A percentile compares a stretch with the other conserved stretches of the same genome.
Conservation (phyloP, 1,140 invertebrate genomes). For the Berghia stephanieae region DNA sequence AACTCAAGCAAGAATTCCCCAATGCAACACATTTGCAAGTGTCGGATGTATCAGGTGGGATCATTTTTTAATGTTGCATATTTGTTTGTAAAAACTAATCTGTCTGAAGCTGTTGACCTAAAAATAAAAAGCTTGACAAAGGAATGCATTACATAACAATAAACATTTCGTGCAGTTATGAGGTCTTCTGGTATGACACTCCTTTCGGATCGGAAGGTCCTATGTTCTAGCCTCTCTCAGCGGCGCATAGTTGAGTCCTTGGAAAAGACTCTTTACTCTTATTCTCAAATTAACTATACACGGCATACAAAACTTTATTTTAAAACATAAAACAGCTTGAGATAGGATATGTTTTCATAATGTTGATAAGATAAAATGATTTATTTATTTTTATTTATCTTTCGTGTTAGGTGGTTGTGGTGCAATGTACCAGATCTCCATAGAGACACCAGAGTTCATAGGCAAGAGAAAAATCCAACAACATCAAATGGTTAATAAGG, state of each 20-base stretch:
- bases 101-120: too few species aligned
- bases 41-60: slow-evolving; percentile 78
- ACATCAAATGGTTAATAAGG: slow-evolving; percentile 81
- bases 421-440: slow-evolving; percentile 85
- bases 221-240: too few species aligned
- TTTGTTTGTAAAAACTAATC: too few species aligned
- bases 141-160: not conserved
- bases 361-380: not conserved
- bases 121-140: too few species aligned
- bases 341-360: not conserved
- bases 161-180: not conserved
- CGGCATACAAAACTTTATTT: not conserved
- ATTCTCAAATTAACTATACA: not conserved
- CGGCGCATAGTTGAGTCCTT: too few species aligned
- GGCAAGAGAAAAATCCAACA: slow-evolving; percentile 82
- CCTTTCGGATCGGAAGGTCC: too few species aligned
- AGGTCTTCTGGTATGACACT: too few species aligned
- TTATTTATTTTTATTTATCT: slow-evolving; percentile 5
- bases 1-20: slow-evolving; percentile 69
- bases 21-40: slow-evolving; percentile 76
- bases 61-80: too few species aligned
- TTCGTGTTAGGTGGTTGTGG: slow-evolving; percentile 79
- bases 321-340: not conserved
- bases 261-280: too few species aligned
- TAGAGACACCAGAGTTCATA: slow-evolving; percentile 80